Evolutionary conservation across 2,797 vertebrate species (phyloP).

Genomic region (Alosa sapidissima): DNA sequence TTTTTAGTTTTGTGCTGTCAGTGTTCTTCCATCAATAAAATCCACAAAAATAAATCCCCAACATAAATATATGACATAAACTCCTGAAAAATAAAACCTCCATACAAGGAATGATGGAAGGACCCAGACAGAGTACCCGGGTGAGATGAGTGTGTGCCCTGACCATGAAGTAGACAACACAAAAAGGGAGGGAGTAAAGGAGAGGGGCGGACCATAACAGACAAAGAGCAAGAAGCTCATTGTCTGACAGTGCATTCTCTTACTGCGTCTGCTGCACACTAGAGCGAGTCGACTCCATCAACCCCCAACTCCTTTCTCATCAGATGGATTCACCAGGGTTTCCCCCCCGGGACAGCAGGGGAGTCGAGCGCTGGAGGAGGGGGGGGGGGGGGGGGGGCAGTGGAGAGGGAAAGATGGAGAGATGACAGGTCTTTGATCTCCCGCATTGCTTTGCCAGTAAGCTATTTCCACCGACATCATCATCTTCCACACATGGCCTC

Average conservation of each 20-base stretch:
- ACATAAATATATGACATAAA: neutral
- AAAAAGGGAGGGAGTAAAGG: neutral
- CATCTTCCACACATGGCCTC: slow-evolving; percentile 13
- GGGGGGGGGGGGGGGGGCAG: neutral
- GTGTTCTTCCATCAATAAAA: neutral
- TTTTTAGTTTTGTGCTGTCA: neutral
- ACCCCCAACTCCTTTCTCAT: slow-evolving; percentile 1
- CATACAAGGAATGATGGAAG: neutral
- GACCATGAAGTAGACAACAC: neutral
- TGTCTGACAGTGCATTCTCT: slow-evolving; percentile 1
- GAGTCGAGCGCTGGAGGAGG: neutral
- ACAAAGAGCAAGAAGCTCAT: neutral
- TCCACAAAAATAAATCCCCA: neutral
- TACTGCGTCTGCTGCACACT: neutral
- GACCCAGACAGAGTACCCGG: neutral
- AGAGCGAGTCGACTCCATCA: neutral
- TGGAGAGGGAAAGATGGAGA: neutral
- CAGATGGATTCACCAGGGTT: slow-evolving; percentile 17
- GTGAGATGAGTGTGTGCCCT: slow-evolving; percentile 4
- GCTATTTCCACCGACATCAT: slow-evolving; percentile 21
- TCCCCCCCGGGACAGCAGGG: neutral
- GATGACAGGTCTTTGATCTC: slow-evolving; percentile 19
- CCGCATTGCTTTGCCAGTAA: neutral
- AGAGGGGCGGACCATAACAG: neutral
- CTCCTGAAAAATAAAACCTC: neutral